Conservation (phyloP, 2,113 vertebrate species). For the Spermophilus dauricus region DNA sequence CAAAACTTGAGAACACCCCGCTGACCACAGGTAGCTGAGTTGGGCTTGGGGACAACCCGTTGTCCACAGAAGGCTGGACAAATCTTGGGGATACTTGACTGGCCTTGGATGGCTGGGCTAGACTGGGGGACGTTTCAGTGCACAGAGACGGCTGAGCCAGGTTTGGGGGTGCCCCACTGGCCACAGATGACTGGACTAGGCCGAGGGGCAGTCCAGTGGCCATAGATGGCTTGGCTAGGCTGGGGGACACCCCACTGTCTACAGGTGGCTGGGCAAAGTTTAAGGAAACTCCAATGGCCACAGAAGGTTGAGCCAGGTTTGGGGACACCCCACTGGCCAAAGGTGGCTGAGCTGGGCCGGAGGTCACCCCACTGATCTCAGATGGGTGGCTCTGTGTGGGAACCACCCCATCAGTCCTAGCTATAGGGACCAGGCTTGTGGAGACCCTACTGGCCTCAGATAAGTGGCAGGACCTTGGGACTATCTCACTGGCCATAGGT, state of each 20-base stretch:
- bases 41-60: neutral
- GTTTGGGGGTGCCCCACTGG: neutral
- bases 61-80: neutral
- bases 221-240: neutral
- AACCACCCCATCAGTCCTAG: neutral
- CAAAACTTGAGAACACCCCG: neutral
- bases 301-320: neutral
- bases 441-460: fast-evolving
- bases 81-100: neutral
- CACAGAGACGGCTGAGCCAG: neutral
- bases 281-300: neutral
- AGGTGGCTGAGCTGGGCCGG: neutral
- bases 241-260: fast-evolving
- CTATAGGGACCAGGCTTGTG: fast-evolving
- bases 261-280: neutral
- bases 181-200: neutral
- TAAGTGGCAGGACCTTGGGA: fast-evolving
- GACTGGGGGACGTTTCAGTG: neutral
- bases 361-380: fast-evolving
- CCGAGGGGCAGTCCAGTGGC: no score
- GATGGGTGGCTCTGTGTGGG: fast-evolving
- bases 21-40: neutral
- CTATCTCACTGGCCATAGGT: neutral
- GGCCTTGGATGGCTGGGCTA: neutral
- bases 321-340: fast-evolving